Conservation (phyloP, 2,113 vertebrate genomes). For the zebrafish (Danio rerio) region GRCz12tu NC_133180.1:33877001-33877500, state of each 20-base stretch:
- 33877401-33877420: no score
- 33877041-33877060: background rate
- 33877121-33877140: slow-evolving; percentile 94
- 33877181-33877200: slow-evolving; percentile 97
- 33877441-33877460: no score
- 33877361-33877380: no score
- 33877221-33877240: slow-evolving; percentile 65
- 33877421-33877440: no score
- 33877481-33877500: no score
- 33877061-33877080: background rate
- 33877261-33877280: slow-evolving; percentile 30
- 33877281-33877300: slow-evolving; percentile 23
- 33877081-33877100: slow-evolving; percentile 71
- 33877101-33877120: slow-evolving; percentile 98
- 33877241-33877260: slow-evolving; percentile 49
- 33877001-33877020: slow-evolving; percentile 20
- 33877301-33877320: background rate
- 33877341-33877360: no score
- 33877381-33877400: no score
- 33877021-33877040: background rate
- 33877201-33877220: slow-evolving; percentile 83
- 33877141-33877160: slow-evolving; percentile 97
- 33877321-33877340: no score
- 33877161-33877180: slow-evolving; percentile 94
- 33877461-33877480: no score